These are phyloP conservation scores for Dendroctonus ponderosae DNA, from an alignment of 1,140 invertebrate genomes.

Conservation along the genomic window DNA sequence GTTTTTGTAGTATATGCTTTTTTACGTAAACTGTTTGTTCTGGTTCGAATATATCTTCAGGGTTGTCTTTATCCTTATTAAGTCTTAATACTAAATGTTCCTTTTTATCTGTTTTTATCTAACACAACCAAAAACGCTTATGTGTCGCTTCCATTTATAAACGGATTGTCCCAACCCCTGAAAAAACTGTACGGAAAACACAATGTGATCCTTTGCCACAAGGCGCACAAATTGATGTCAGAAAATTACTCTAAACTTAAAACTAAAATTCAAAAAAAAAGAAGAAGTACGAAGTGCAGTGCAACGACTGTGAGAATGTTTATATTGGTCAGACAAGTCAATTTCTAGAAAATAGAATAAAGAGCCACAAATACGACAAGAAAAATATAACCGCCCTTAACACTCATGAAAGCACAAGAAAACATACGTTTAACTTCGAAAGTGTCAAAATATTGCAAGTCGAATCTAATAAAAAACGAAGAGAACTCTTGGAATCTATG, in stretches of 20 bases:
- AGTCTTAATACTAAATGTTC: no score
- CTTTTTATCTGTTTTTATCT: no score
- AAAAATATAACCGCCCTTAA: not conserved
- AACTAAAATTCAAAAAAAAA: not conserved
- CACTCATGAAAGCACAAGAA: not conserved
- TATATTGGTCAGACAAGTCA: not conserved
- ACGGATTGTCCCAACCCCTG: no score
- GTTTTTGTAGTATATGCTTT: no score
- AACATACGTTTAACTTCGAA: not conserved
- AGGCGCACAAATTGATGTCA: not conserved
- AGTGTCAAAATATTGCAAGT: not conserved
- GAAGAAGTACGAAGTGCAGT: not conserved
- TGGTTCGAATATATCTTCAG: no score
- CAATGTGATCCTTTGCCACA: not conserved
- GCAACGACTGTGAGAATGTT: not conserved
- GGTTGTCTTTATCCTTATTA: no score
- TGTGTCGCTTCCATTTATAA: no score
- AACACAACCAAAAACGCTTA: no score
- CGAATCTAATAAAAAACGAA: not conserved
- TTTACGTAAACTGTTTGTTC: no score
- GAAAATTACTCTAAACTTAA: not conserved
- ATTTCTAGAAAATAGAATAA: not conserved
- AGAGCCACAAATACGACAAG: not conserved
- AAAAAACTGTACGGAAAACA: no score
- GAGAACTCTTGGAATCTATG: not conserved